Base-by-base conservation (phyloP, 2,797 vertebrate genomes). In the Hydrophis major region DNA sequence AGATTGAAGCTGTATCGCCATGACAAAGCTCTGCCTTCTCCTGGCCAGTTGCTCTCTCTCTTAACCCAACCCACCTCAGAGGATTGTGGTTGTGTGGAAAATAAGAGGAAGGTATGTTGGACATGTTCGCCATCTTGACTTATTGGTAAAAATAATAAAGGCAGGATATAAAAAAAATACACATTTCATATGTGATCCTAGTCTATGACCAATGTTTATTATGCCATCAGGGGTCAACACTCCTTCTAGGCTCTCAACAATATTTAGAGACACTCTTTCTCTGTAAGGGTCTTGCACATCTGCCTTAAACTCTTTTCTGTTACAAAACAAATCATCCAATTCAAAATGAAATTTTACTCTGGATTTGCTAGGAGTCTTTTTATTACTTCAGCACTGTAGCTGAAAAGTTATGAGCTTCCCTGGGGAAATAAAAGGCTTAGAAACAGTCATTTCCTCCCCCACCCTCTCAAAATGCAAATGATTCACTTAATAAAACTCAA, bases 341-440 rank as follows among this genome's bases (percentile, higher is more conserved):
- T 20, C 20, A 55, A 86, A 63, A 63, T 89, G 47, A 90, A 63
- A 90, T 7, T 60, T 20, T n/a, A 50, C 42, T 86, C 16, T 20
- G 59, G 7, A 89, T 42, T 53, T 37, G 47, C 28, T 25, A 92
- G 42, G 28, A 89, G 12, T 25, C 27, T 50, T 63, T 89, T 59
- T 89, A 63, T 61, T 16, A 18, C 47, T 86, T 86, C 47, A 89
- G 86, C 4, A 1, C 59, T 47, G 50, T 89, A 53, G 57, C 74
- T 92, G 74, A 90, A 92, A 92, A 56, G 57, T 86, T 42, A 25
- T 47, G 12, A 18, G 37, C 50, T 92, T 92, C 69, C n/a, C 74
- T 8, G 32, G 56, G 88, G 59, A 86, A 89, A 86, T 92, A 55
- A 86, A 27, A 92, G 3, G 59, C 8, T 86, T 86, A 55, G 42